Base-by-base conservation (phyloP, 1,140 invertebrate genomes). In the Conus betulinus region DNA sequence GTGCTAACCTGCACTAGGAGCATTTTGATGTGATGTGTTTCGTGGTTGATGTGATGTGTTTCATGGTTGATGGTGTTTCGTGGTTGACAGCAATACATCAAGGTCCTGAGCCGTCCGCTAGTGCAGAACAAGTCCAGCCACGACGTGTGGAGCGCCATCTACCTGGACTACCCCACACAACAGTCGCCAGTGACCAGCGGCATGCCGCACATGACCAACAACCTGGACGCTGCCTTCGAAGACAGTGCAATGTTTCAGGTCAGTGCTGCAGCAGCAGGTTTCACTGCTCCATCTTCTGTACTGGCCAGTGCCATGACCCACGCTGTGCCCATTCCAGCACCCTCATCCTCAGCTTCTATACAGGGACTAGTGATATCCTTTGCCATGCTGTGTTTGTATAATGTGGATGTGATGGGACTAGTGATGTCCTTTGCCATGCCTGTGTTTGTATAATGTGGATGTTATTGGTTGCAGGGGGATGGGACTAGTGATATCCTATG, bases 401-500 rank as follows among this genome's bases (percentile, higher is more conserved):
- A 39, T 76, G 74, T 39, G 78, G 17, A 55, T 8, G 57, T 60
- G 15, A 15, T 11, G 39, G 57, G 57, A 60, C 57, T 60, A 60
- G 8, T 11, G 57, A 60, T 60, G 57, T 98, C 98, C 88, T 97
- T 99, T 51, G 97, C 98, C 78, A 97, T 97, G 85, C 98, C 98
- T 52, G 98, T 99, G 88, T 98, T 98, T 96, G 98, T 60, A 15
- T 60, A 60, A 60, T 76, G 74, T 85, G 17, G 53, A 39, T 76
- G 20, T 1, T 11, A 60, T 11, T 15, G 15, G 57, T 60, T 60
- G 57, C 1, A 5, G 57, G 57, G 57, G 8, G 15, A 0, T 0
- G 57, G 8, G 57, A 11, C 8, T 60, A 11, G 8, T 60, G 57
- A 11, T 60, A 4, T 98, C 98, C 88, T 97, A 99, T 51, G 97